phyloP scores from a whole-genome alignment of 30 jellyfish, hydroid and myxozoan species.

The Catostylus mosaicus region DNA sequence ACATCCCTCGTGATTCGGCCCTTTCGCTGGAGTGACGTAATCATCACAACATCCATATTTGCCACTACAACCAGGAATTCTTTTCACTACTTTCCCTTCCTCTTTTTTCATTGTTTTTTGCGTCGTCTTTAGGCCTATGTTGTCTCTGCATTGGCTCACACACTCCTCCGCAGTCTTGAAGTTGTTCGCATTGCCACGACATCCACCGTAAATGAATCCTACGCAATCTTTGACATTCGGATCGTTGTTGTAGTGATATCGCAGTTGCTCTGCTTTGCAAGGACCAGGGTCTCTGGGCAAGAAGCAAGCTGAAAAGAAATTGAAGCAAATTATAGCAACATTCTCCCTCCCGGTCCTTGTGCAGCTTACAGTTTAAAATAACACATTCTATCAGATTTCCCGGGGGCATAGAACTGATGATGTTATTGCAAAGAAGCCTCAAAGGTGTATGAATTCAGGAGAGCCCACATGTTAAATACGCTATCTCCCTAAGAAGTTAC shows the following conservation, averaged over 20 bases:
- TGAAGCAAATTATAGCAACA: too few species aligned
- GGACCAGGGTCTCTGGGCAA: slow-evolving; percentile 72
- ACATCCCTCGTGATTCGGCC: slow-evolving; percentile 78
- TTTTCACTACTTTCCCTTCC: slow-evolving; percentile 5
- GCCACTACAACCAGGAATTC: slow-evolving; percentile 72
- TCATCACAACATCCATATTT: slow-evolving; percentile 93
- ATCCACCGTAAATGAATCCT: slow-evolving; percentile 76
- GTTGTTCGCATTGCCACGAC: slow-evolving; percentile 88
- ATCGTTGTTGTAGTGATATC: slow-evolving; percentile 62
- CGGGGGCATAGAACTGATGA: too few species aligned
- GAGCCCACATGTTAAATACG: too few species aligned
- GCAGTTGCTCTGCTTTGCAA: slow-evolving; percentile 42
- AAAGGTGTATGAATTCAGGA: too few species aligned
- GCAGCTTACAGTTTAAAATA: too few species aligned
- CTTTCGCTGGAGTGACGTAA: slow-evolving; percentile 86
- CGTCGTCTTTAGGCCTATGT: slow-evolving; percentile 14
- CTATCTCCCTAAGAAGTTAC: too few species aligned
- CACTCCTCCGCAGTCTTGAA: slow-evolving; percentile 75
- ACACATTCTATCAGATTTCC: too few species aligned
- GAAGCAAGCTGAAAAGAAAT: slow-evolving; percentile 47
- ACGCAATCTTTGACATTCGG: slow-evolving; percentile 59
- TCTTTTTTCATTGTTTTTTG: neutral
- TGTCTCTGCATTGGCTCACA: slow-evolving; percentile 63
- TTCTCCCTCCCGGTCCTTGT: too few species aligned
- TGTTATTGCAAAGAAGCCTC: too few species aligned